Conservation (phyloP, 2,113 vertebrate species). For the Colius striatus region DNA sequence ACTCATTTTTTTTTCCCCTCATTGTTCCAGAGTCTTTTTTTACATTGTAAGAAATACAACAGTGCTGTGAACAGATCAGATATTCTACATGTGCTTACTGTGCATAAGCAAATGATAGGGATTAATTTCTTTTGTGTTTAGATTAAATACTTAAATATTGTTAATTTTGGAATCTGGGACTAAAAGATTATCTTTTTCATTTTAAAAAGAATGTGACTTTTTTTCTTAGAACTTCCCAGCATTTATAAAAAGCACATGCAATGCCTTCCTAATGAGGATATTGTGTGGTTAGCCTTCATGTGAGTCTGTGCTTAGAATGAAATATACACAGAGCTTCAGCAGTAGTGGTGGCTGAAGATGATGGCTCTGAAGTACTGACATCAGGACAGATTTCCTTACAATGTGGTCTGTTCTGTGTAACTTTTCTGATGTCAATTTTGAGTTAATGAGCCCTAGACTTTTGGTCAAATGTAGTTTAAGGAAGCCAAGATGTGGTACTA, state of each 20-base stretch:
- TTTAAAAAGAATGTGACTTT: not conserved
- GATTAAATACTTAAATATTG: not conserved
- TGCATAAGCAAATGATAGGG: not conserved
- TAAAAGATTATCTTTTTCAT: not conserved
- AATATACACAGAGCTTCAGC: not conserved
- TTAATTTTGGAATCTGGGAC: not conserved
- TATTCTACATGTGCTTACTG: not conserved
- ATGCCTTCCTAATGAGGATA: fast-evolving
- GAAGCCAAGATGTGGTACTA: not conserved
- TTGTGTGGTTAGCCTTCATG: not conserved
- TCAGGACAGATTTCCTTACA: not conserved
- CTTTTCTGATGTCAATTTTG: not conserved
- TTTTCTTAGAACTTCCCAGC: not conserved
- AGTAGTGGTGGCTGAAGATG: not conserved
- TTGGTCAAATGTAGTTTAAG: not conserved
- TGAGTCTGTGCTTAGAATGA: no score
- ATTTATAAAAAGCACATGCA: not conserved
- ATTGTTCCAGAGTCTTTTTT: not conserved
- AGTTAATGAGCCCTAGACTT: not conserved
- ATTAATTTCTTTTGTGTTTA: not conserved
- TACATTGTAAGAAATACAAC: not conserved
- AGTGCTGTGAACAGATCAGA: not conserved
- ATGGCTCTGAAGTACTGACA: not conserved
- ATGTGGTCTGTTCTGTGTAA: not conserved
- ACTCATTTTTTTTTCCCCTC: no score